Base-by-base conservation (phyloP, 2,888 invertebrate genomes). In the Amblyjoppa proteus region DNA sequence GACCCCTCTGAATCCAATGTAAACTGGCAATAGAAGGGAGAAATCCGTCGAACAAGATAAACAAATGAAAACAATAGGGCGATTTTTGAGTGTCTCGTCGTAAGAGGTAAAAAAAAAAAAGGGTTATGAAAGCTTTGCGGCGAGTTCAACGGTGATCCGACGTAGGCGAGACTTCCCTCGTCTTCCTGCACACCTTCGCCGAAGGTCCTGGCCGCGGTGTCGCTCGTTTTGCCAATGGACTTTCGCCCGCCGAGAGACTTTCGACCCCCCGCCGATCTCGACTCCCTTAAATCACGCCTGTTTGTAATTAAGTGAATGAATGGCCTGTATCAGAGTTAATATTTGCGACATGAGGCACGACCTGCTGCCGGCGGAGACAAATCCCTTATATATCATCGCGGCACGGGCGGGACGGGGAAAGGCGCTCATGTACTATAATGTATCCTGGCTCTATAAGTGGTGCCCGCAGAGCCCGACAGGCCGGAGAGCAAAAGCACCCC, bases 281-380 rank as follows among this genome's bases (percentile, higher is more conserved):
- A 89, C 89, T 91, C 90, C 91, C 94, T 93, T 94, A 94, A 94
- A 94, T 94, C 94, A 94, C 91, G 92, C 91, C 93, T 93, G 93
- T 93, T 94, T 93, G 94, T 94, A 94, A 94, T 94, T 94, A 94
- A 94, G 94, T 92, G 94, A 94, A 94, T 93, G 93, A 93, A 94
- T 94, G 94, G 94, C 93, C 93, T 93, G 93, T 93, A 93, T 93
- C 93, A 92, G 93, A 93, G 94, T 94, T 94, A 94, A 94, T 94
- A 94, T 94, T 94, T 94, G 94, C 94, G 93, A 91, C 92, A 92
- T 93, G 94, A 94, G 92, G 93, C 92, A 94, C 92, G 93, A 93
- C 92, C 20, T 20, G 93, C 87, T 92, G 91, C 92, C 92, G 88
- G 45, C 91, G 90, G 91, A 93, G 93, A 94, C 94, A 94, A 94